Base-by-base conservation (phyloP, 2,113 vertebrate species). In the Oryzias javanicus region DNA sequence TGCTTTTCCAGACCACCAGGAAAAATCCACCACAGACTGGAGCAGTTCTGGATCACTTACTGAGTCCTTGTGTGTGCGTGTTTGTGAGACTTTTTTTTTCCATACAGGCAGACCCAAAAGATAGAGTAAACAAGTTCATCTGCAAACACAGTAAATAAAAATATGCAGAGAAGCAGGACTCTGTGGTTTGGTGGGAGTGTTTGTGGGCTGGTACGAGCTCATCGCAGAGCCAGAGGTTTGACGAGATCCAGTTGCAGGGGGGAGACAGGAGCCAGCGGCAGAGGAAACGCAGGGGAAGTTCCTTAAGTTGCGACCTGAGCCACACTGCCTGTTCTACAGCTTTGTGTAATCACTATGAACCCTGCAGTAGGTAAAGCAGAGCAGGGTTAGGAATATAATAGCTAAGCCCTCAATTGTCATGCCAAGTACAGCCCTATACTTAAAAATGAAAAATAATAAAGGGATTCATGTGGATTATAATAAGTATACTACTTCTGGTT, bases 1-100 rank as follows among this genome's bases (percentile, higher is more conserved):
- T 82, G 72, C 70, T 67, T 70, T 77, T 81, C 68, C 72, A 77
- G 78, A 79, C 80, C 62, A 80, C 49, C 52, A 35, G 78, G 53
- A 29, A 74, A 72, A 84, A 51, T 35, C 40, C 55, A 50, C 27
- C 1, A 24, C 41, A 17, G 72, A 20, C 55, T 76, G 64, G 19
- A 64, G 52, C 40, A 51, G 7, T 64, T 67, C 62, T 63, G 68
- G 66, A 65, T 64, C 59, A 59, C 53, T 67, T 50, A 60, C 29
- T 45, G 20, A 50, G 40, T 17, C 25, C 27, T 17, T 56, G 40
- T 67, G 46, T 59, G 35, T 45, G 25, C 25, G 4, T 27, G 35
- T 35, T 10, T 12, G 10, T 35, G 35, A n/a, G n/a, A n/a, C n/a
- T n/a, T 35, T 56, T 64, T 49, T 63, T 46, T 65, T 59, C 55